Evolutionary conservation across 1,140 invertebrate genomes (phyloP), one percentile per base, ranked within the genome.

Genomic region (Leptinotarsa texana): DNA sequence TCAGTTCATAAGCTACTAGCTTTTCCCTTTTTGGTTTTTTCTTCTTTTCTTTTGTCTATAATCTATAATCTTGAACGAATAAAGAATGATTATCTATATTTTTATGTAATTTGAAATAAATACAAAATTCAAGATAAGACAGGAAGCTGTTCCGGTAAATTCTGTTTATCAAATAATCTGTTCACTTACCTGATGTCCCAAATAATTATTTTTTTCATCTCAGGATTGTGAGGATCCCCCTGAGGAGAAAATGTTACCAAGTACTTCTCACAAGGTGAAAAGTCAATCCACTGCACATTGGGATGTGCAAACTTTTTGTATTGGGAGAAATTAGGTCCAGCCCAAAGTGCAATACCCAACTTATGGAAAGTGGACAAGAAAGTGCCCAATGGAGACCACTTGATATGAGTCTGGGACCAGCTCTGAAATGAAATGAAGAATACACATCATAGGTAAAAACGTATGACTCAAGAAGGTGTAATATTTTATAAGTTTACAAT

Each of bases 231-330:
- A 77, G 88, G 87, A 82, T 96, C 91, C 66, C 90, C 87, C 77
- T 92, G 86, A 8, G 95, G 91, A 76, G 95, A 94, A 84, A 96
- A 98, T 0, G 96, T 97, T 0, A 98, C 96, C 62, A 99, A 85
- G 85, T 98, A 99, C 87, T 96, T 96, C 89, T 99, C 98, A 87
- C 94, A 95, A 0, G 98, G 98, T 62, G 98, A 99, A 85, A 99
- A 99, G 79, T 98, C 98, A 73, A 99, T 96, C 77, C 96, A 96
- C 80, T 97, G 95, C 1, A 98, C 98, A 80, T 93, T 93, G 3
- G 90, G 88, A 84, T 99, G 98, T 74, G 90, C 91, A 85, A 99
- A 99, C 82, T 94, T 93, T 83, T 94, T 93, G 76, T 98, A 94
- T 85, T 98, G 95, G 11, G 90, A 90, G 87, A 98, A 99, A 77